phyloP scores from a whole-genome alignment of 2,113 vertebrate species.

The Anolis sagrei region DNA sequence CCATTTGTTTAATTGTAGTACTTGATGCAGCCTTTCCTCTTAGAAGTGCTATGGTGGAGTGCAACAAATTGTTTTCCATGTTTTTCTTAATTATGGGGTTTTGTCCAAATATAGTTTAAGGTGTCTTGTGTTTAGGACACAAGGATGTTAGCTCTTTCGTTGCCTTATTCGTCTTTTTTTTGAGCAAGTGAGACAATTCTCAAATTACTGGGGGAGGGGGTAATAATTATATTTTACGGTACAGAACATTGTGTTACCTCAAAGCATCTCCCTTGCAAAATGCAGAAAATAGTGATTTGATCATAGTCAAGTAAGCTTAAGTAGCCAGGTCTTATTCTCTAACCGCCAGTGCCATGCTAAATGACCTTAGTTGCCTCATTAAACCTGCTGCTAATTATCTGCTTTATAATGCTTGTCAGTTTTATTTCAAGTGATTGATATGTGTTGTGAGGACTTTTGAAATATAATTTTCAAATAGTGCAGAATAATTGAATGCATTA shows the following conservation, averaged over 20 bases:
- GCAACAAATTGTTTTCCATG: too few species aligned
- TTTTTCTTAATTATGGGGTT: neutral
- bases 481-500: conserved; percentile 8
- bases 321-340: neutral
- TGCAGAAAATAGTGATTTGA: neutral
- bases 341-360: too few species aligned
- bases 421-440: conserved; percentile 52
- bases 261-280: too few species aligned
- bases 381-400: neutral
- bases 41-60: too few species aligned
- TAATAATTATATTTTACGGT: neutral
- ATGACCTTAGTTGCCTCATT: neutral
- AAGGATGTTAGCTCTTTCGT: neutral
- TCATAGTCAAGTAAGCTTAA: neutral
- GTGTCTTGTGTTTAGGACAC: too few species aligned
- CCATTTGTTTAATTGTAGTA: too few species aligned
- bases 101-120: too few species aligned
- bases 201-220: neutral
- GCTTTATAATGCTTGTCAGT: neutral
- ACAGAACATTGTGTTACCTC: too few species aligned
- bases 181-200: neutral
- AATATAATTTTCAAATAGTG: conserved; percentile 39
- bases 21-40: too few species aligned
- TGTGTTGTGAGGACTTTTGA: conserved; percentile 29
- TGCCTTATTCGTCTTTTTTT: neutral